Evolutionary conservation across 2,888 invertebrate genomes (phyloP), one percentile per base, ranked within the genome.

Genomic region (Parascotia fuliginaria): DNA sequence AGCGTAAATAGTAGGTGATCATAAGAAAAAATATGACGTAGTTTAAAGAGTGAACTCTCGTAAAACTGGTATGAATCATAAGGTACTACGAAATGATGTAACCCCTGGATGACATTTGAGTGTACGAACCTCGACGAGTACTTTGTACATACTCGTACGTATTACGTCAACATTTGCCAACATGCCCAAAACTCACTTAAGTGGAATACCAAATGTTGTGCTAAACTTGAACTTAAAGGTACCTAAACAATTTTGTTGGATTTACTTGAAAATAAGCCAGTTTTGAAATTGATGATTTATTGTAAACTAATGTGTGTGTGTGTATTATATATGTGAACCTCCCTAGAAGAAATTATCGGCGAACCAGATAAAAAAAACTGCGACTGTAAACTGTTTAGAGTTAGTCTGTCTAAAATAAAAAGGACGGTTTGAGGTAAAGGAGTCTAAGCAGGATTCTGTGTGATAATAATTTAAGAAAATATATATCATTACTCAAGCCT

Each of bases 81-180:
- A 37, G 42, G 32, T 32, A 14, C 38, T 55, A 42, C 34, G 33
- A 37, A 43, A 50, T 67, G 66, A 68, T 62, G 69, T 65, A 59
- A 62, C 44, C 46, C n/a, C 22, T 46, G 12, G 49, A 51, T 56
- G 61, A 58, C 54, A 57, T 57, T 65, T 62, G 33, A 36, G 43
- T 55, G 47, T 42, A 39, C 43, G 24, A 41, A 49, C 33, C 36
- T 54, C 41, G 34, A 45, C 37, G 36, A 39, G 37, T 41, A 42
- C 31, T 19, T 32, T 9, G 14, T 40, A 39, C 38, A 22, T 7
- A 9, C 14, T 32, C n/a, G 14, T 40, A 39, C 38, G 15, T 7
- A 9, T 60, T 52, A 56, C 54, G 54, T 60, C 59, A 59, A 14
- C 47, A 15, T 50, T 53, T 54, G 32, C 37, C 15, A 42, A 55